Evolutionary conservation across 1,140 invertebrate genomes (phyloP), one percentile per base, ranked within the genome.

Genomic region (Diachasmimorpha longicaudata): DNA sequence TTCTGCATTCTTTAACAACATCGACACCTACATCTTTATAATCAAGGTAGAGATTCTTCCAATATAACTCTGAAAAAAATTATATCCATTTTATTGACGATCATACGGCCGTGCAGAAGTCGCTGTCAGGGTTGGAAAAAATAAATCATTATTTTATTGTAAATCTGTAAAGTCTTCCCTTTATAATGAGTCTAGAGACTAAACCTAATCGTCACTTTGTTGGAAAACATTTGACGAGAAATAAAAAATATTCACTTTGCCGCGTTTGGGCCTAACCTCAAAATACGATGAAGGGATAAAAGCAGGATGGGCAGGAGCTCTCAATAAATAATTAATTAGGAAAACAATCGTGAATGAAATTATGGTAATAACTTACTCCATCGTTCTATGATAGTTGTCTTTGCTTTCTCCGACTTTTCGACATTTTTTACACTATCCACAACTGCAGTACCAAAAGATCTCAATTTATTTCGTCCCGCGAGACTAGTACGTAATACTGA

Each of bases 21-120:
- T 86, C 81, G 21, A 84, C n/a, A 3, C 78, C 80, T 58, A 84
- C 85, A 14, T 85, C 86, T 70, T 81, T 85, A 58, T 89, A 89
- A 79, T 89, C 83, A 16, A 77, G 42, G 58, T 79, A 83, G 6
- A 85, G 25, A 77, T 67, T 76, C 4, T 78, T 82, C 84, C 82
- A 85, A 72, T 85, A 83, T 44, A 73, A 79, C n/a, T 78, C 86
- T 87, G 25, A 14, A 81, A 83, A 52, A 6, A 10, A 52, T 4
- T 0, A 16, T 16, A 19, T 42, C 9, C 4, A 42, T 10, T 42
- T 42, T 42, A 42, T 42, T 42, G 4, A 42, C 11, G 39, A 42
- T 13, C 11, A 6, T 13, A 42, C 10, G 4, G 37, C 10, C 37
- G 4, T 39, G 37, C 37, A 5, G 37, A 39, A 10, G 37, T 10